Evolutionary conservation across 2,113 vertebrate genomes (phyloP), one percentile per base, ranked within the genome.

Genomic region (Bubalus kerabau): DNA sequence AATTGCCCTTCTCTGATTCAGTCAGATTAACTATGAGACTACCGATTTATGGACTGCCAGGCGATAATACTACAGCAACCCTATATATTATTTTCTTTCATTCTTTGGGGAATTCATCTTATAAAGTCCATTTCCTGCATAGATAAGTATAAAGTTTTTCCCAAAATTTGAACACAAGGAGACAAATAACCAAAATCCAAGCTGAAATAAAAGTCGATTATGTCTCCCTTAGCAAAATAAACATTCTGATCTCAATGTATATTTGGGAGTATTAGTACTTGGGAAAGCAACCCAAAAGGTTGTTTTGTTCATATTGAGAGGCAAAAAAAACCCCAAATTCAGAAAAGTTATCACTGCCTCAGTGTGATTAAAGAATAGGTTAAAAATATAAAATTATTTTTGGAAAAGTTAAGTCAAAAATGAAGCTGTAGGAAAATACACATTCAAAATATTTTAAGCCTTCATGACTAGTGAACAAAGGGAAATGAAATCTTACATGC

Each of bases 401-500:
- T 88, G 80, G 30, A 52, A 93, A 95, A n/a, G 89, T 78, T 43
- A 93, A 94, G 40, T 97, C 83, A 43, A 94, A 82, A 94, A 50
- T 94, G 40, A 19, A n/a, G 13, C 84, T 59, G 91, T 80, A 50
- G 52, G 43, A 74, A 91, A 97, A 52, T 74, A 93, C 59, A 80
- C 57, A 64, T 95, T 90, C 50, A 84, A 92, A 92, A 50, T 32
- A 64, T 80, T 71, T 74, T 83, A 90, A 90, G 4, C 7, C 80
- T 93, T 40, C 71, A 88, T 92, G 60, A 98, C 95, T 81, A 56
- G 36, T 64, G 48, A 97, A 84, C 24, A 95, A 67, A 56, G 46
- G 23, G 54, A 82, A 7, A 59, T 1, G 6, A 60, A 50, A 86
- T 98, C 99, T 99, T 99, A 99, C 99, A 99, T 99, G 99, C 99